phyloP scores from a whole-genome alignment of 2,113 vertebrate species.

The Trogon melanurus region DNA sequence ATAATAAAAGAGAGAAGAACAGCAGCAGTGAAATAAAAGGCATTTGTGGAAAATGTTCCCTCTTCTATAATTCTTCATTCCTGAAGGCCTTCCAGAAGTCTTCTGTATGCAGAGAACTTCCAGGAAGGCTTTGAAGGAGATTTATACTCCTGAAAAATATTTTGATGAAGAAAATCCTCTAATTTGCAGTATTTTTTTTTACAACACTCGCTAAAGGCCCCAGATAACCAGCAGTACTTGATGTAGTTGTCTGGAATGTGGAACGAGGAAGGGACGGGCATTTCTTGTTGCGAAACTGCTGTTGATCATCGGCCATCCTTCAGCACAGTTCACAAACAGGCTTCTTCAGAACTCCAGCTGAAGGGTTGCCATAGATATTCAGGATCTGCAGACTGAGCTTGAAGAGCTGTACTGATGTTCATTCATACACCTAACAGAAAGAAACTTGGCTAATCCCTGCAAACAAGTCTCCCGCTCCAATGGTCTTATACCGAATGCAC shows the following conservation, averaged over 20 bases:
- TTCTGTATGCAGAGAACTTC: conserved; percentile 12
- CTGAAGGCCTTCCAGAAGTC: background rate
- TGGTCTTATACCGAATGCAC: background rate
- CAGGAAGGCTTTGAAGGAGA: background rate
- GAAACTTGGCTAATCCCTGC: background rate
- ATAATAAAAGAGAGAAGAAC: background rate
- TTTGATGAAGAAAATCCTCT: background rate
- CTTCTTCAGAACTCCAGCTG: background rate
- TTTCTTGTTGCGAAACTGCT: background rate
- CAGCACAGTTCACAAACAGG: background rate
- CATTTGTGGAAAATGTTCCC: background rate
- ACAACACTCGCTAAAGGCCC: background rate
- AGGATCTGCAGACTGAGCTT: background rate
- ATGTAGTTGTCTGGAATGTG: background rate
- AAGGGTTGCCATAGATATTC: background rate
- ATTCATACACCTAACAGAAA: background rate
- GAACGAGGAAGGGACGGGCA: background rate
- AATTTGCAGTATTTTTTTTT: background rate
- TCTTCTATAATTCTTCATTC: background rate
- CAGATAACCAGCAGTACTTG: background rate
- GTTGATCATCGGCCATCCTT: background rate
- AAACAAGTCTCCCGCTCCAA: background rate
- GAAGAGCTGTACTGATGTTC: background rate
- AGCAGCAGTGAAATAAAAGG: background rate
- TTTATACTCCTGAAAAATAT: background rate